phyloP scores from a whole-genome alignment of 2,797 vertebrate species.

The Mycteria americana region DNA sequence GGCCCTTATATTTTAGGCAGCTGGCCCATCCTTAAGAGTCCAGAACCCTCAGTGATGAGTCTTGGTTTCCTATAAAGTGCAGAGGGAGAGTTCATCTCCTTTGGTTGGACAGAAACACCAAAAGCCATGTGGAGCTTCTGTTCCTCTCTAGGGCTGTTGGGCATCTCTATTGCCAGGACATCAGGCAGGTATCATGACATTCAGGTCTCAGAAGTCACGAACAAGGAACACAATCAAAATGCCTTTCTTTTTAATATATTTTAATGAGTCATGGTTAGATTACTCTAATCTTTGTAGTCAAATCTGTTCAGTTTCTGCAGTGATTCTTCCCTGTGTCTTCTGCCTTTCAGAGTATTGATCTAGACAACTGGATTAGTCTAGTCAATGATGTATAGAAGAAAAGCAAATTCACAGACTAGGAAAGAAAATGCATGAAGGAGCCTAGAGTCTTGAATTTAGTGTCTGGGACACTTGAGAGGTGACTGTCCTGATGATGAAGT shows the following conservation, averaged over 20 bases:
- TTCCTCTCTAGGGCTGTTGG: background rate
- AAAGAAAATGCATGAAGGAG: background rate
- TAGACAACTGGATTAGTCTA: background rate
- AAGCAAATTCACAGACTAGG: background rate
- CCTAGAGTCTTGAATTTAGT: background rate
- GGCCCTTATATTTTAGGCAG: background rate
- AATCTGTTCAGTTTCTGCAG: background rate
- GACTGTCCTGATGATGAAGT: background rate
- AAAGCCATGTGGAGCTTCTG: background rate
- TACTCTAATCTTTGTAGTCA: background rate
- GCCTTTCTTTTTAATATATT: background rate
- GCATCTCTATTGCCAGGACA: background rate
- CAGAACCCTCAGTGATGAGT: background rate
- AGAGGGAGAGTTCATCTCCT: background rate
- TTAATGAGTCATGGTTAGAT: background rate
- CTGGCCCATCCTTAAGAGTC: accelerated
- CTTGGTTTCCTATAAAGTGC: background rate
- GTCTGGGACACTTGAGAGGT: background rate
- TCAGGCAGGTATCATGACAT: background rate
- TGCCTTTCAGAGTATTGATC: background rate
- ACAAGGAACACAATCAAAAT: background rate
- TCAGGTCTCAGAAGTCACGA: background rate
- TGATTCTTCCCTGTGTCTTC: background rate
- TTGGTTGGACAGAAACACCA: background rate
- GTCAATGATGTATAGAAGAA: background rate